Evolutionary conservation across 2,113 vertebrate genomes (phyloP), one percentile per base, ranked within the genome.

Genomic region (Pterocles orientalis): DNA sequence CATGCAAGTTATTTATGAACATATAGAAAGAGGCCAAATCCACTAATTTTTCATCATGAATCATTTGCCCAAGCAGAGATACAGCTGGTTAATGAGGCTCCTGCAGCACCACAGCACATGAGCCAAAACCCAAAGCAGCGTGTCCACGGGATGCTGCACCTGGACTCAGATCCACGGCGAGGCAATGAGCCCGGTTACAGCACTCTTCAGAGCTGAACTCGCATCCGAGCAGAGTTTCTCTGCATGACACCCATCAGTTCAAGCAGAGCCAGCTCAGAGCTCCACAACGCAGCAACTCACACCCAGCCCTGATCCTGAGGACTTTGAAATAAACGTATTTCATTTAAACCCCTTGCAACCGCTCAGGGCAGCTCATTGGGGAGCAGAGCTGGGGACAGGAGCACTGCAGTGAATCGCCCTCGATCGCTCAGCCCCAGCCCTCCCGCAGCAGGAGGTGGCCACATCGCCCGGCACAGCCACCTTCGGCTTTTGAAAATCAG

Each of bases 101-200:
- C n/a, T 34, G 41, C 3, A 3, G 47, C 73, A 73, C 8, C 33
- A 18, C 36, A 29, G 45, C 65, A 6, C 25, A 8, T 1, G 1
- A 43, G 51, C 11, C 25, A 48, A 24, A 31, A 20, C 3, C n/a
- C 29, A 48, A 41, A 16, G 41, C n/a, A n/a, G 48, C 0, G 0
- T 1, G 0, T 43, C 36, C 26, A 3, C 1, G 9, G 51, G 43
- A 65, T 51, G 86, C 34, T 34, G 18, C 10, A 7, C 17, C 34
- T 36, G 5, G 50, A 50, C 50, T 21, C 29, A 12, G 50, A 15
- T 6, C 51, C 14, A 3, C 3, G 26, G 61, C 23, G 66, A 68
- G 53, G 45, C 45, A 15, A 16, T 3, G 23, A 65, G 26, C 15
- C 25, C 21, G 15, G 15, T 33, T 26, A 31, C 51, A 66, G 34